Percentiles rank a stretch among this genome's conserved stretches.
phyloP scores from a whole-genome alignment of 2,113 vertebrate genomes.

The Benitochromis conjunctus region DNA sequence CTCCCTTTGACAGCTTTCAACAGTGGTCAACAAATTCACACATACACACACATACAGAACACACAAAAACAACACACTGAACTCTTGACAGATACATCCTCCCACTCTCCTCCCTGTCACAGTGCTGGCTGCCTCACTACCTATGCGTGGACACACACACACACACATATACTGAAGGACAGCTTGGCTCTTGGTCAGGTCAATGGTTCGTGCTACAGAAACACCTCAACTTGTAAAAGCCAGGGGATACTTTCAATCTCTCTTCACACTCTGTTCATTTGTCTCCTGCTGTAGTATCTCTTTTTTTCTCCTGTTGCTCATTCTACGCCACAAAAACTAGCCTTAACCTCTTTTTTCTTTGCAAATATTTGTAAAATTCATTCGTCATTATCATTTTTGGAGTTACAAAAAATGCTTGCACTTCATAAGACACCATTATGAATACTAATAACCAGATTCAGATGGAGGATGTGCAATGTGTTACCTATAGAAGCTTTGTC shows the following conservation, averaged over 20 bases:
- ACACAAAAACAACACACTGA: conserved; percentile 7
- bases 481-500: background rate
- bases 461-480: background rate
- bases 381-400: background rate
- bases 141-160: conserved; percentile 13
- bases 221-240: conserved; percentile 27
- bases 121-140: conserved; percentile 22
- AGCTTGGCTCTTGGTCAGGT: conserved; percentile 19
- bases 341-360: background rate
- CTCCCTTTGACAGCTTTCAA: conserved; percentile 55
- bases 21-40: conserved; percentile 25
- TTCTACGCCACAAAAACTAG: background rate
- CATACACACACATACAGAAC: background rate
- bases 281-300: background rate
- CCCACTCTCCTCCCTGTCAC: conserved; percentile 41
- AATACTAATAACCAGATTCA: background rate
- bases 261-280: background rate
- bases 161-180: conserved; percentile 14
- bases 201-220: conserved; percentile 20
- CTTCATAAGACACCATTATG: too few relatives aligned
- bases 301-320: background rate
- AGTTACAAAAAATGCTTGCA: background rate
- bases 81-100: conserved; percentile 52
- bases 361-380: background rate
- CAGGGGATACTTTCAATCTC: background rate